A percentile compares a stretch with the other conserved stretches of the same genome.
Evolutionary conservation across 35 echinoderm and acorn worm genomes (phyloP).

Genomic region (Acanthaster planci): DNA sequence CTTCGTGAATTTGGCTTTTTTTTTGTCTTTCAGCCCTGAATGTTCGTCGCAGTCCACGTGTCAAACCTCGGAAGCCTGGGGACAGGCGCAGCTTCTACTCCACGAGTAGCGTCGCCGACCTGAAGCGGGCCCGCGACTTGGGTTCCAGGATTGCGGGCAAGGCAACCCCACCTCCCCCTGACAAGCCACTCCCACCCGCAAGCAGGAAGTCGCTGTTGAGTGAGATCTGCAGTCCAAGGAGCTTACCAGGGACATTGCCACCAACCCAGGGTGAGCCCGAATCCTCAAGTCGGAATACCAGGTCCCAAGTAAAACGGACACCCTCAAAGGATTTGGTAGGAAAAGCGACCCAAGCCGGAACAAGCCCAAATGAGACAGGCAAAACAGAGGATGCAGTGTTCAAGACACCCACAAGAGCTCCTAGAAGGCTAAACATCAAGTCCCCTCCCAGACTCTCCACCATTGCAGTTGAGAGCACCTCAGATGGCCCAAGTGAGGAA

Average conservation of each 20-base stretch:
- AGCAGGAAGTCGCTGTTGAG: slow-evolving; percentile 29
- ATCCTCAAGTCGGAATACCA: slow-evolving; percentile 37
- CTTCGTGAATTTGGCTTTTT: background rate
- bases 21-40: background rate
- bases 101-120: slow-evolving; percentile 10
- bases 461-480: no score
- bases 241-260: background rate
- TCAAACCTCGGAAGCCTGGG: background rate
- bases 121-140: slow-evolving; percentile 36
- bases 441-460: background rate
- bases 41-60: slow-evolving; percentile 26
- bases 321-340: background rate
- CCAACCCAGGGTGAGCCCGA: background rate
- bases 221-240: slow-evolving; percentile 39
- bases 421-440: background rate
- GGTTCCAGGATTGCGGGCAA: slow-evolving; percentile 44
- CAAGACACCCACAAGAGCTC: background rate
- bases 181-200: background rate
- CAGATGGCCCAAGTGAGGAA: no score
- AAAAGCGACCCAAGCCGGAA: background rate
- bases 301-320: slow-evolving; percentile 1
- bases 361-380: background rate
- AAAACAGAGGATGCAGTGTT: background rate
- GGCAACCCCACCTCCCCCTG: background rate
- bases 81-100: slow-evolving; percentile 48